These are phyloP conservation scores for Acarapis woodi DNA, from an alignment of 1,140 invertebrate genomes.

Conservation along the genomic window DNA sequence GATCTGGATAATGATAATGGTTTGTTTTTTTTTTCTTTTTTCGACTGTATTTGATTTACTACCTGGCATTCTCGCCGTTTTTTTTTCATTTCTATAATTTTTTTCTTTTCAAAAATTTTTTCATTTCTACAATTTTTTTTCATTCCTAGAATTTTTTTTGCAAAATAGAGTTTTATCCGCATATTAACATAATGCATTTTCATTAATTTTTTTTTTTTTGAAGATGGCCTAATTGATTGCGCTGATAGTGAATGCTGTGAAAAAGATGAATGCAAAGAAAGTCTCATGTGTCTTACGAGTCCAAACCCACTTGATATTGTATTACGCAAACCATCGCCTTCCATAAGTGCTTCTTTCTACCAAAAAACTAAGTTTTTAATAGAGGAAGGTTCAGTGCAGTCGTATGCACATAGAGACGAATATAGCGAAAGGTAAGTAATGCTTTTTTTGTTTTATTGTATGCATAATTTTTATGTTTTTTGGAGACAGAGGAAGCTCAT, in stretches of 20 bases:
- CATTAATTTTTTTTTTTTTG: not conserved
- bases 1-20: conserved; percentile 84
- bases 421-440: conserved; percentile 84
- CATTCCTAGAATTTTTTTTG: not conserved
- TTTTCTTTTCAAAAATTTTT: not conserved
- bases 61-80: not conserved
- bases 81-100: conserved; percentile 1
- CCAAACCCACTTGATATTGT: conserved; percentile 83
- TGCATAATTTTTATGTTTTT: too few relatives aligned
- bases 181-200: conserved; percentile 7
- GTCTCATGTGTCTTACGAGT: conserved; percentile 72
- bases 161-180: not conserved
- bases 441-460: too few relatives aligned
- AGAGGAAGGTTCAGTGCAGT: conserved; percentile 90
- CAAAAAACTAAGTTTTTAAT: conserved; percentile 93
- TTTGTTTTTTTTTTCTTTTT: conserved; percentile 18
- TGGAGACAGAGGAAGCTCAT: too few relatives aligned
- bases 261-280: conserved; percentile 41
- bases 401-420: conserved; percentile 80
- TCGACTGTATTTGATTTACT: not conserved
- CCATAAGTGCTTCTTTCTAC: conserved; percentile 85
- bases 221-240: conserved; percentile 91
- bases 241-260: conserved; percentile 79
- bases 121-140: not conserved
- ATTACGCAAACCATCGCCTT: conserved; percentile 72